Evolutionary conservation across 2,113 vertebrate genomes (phyloP).

Genomic region (Antigone vipio): DNA sequence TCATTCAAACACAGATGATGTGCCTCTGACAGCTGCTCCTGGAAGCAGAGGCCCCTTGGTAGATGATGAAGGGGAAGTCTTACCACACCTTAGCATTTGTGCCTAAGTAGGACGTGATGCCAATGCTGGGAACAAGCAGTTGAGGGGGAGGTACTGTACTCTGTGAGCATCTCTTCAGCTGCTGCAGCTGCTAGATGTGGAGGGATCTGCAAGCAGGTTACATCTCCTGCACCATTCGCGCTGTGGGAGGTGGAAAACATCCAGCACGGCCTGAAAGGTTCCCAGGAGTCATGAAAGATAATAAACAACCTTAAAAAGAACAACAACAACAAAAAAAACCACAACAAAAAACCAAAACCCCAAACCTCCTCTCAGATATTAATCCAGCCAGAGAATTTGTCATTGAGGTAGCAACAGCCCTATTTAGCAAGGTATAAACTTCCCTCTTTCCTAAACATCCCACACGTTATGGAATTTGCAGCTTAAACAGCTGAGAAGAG

Average conservation of each 20-base stretch:
- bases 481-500: constrained; percentile 36
- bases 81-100: not conserved
- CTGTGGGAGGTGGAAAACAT: not conserved
- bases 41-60: not conserved
- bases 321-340: not conserved
- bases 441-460: constrained; percentile 56
- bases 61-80: not conserved
- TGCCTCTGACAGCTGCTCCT: not conserved
- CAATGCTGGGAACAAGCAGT: not conserved
- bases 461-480: constrained; percentile 1
- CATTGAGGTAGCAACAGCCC: not conserved
- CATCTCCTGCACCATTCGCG: accelerated
- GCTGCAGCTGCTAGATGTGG: not conserved
- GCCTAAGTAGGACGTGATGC: not conserved
- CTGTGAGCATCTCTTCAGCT: not conserved
- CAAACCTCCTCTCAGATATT: not conserved
- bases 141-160: not conserved
- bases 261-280: not conserved
- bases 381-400: not conserved
- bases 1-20: not conserved
- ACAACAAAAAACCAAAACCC: not conserved
- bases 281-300: not conserved
- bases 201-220: not conserved
- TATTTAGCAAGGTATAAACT: constrained; percentile 53
- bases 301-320: not conserved